phyloP scores from a whole-genome alignment of 1,140 invertebrate species.

The Drosophila suzukii region DNA sequence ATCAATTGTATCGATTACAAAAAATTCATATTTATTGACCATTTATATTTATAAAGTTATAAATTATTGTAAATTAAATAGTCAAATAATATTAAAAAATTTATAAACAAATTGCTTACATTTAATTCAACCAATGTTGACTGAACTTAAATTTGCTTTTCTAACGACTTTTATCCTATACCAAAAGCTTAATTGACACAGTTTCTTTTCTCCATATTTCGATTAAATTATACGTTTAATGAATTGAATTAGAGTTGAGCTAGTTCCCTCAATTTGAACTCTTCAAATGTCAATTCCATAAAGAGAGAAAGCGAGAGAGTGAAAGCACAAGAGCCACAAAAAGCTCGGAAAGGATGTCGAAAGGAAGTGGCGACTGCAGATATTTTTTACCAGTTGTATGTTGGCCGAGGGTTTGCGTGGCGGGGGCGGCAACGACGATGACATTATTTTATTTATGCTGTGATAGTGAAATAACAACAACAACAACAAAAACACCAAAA shows the following conservation, averaged over 20 bases:
- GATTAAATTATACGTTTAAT: not conserved
- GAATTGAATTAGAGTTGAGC: not conserved
- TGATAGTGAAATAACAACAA: constrained; percentile 76
- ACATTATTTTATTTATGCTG: constrained; percentile 76
- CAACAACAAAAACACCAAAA: constrained; percentile 42
- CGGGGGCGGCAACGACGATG: constrained; percentile 60
- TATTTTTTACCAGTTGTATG: constrained; percentile 46
- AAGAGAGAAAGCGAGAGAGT: not conserved
- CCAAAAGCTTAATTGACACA: not conserved
- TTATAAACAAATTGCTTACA: too few relatives aligned
- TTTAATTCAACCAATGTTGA: too few relatives aligned
- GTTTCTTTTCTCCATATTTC: not conserved
- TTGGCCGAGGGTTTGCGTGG: constrained; percentile 53
- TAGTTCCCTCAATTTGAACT: not conserved
- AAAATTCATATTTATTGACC: too few relatives aligned
- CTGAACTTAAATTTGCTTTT: too few relatives aligned
- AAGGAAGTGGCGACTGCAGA: constrained; percentile 75
- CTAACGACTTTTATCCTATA: too few relatives aligned
- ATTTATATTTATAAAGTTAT: not conserved
- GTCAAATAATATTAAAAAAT: too few relatives aligned
- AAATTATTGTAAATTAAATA: too few relatives aligned
- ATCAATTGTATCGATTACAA: too few relatives aligned
- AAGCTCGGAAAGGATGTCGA: constrained; percentile 48
- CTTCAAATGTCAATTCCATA: constrained; percentile 5
- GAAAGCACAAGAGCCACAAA: constrained; percentile 21